These are phyloP conservation scores for Chironomus tentans DNA, from an alignment of 2,888 invertebrate species.

Conservation along the genomic window DNA sequence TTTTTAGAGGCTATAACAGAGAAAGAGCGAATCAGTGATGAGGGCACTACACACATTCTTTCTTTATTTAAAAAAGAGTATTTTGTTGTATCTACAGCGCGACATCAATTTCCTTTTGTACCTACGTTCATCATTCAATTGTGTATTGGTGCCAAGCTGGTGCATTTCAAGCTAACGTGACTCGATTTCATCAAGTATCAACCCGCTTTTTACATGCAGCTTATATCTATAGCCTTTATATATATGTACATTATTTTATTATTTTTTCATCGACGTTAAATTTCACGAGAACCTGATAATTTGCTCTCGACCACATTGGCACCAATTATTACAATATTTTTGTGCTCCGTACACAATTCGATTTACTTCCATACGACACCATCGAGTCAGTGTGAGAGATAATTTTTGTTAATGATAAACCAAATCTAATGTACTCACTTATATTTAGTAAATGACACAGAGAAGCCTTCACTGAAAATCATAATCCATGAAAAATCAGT, in stretches of 20 bases:
- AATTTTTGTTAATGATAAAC: too few species aligned
- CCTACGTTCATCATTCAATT: neutral
- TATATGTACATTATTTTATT: neutral
- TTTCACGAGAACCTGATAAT: conserved; percentile 25
- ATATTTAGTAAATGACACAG: too few species aligned
- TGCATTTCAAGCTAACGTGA: neutral
- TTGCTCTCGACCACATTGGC: conserved; percentile 15
- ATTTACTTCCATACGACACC: neutral
- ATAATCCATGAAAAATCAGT: too few species aligned
- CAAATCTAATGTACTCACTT: too few species aligned
- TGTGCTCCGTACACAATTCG: neutral
- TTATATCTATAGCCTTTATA: neutral
- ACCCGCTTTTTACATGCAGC: neutral
- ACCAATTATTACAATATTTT: neutral
- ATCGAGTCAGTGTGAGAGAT: neutral
- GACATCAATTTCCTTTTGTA: conserved; percentile 6
- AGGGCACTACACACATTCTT: neutral
- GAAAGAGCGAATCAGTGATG: neutral
- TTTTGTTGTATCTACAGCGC: neutral
- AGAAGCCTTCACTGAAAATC: too few species aligned
- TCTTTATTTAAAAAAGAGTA: neutral
- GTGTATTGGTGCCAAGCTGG: neutral
- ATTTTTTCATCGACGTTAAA: neutral
- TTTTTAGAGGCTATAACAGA: too few species aligned
- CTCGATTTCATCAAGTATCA: conserved; percentile 7